Conservation (phyloP, 1,140 invertebrate genomes). For the Cyphomyrmex costatus region DNA sequence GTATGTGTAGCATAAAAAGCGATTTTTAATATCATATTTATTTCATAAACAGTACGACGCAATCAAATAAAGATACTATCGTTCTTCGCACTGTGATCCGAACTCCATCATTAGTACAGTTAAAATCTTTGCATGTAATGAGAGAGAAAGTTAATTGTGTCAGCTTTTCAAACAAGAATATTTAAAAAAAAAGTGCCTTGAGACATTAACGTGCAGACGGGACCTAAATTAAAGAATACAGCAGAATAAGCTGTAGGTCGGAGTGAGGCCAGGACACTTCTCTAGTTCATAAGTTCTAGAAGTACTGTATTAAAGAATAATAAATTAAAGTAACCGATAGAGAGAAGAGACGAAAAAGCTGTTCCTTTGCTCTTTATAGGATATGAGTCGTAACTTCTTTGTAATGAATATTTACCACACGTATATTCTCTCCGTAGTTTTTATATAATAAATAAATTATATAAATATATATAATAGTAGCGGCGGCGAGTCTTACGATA, state of each 20-base stretch:
- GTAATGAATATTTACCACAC: conserved; percentile 50
- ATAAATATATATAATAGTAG: conserved; percentile 53
- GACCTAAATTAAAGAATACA: conserved; percentile 79
- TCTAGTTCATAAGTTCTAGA: conserved; percentile 83
- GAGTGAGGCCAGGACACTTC: conserved; percentile 82
- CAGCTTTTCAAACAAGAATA: conserved; percentile 61
- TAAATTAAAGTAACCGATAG: conserved; percentile 71
- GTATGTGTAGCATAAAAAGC: conserved; percentile 14
- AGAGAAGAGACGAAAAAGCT: conserved; percentile 47
- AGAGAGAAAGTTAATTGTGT: conserved; percentile 66
- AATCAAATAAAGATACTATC: conserved; percentile 33
- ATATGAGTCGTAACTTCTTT: conserved; percentile 41
- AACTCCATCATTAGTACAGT: conserved; percentile 20
- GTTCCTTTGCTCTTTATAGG: conserved; percentile 63
- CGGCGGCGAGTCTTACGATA: conserved; percentile 36
- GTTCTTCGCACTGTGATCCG: conserved; percentile 14
- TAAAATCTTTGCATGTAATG: conserved; percentile 47
- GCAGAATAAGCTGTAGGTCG: conserved; percentile 76
- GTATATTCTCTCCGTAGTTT: conserved; percentile 56
- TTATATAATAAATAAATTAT: conserved; percentile 55
- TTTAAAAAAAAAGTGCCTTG: conserved; percentile 81
- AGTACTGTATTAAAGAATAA: conserved; percentile 75
- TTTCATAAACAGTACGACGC: conserved; percentile 19
- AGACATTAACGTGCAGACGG: conserved; percentile 74
- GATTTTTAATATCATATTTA: conserved; percentile 30